Evolutionary conservation across 1,140 invertebrate species (phyloP), one percentile per base, ranked within the genome.

Genomic region (Platorchestia sp.): DNA sequence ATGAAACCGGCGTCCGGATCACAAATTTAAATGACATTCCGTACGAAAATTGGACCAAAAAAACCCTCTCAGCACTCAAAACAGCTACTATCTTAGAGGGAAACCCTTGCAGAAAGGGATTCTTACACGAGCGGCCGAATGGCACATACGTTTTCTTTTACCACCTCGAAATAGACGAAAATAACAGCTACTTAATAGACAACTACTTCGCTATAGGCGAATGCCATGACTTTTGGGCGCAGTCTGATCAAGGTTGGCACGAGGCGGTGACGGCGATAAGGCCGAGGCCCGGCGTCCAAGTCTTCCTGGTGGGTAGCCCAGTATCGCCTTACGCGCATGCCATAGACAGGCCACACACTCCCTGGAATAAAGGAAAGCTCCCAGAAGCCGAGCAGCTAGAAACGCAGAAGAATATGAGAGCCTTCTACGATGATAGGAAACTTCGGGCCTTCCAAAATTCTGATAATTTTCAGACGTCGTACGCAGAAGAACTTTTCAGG

Each of bases 101-200:
- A n/a, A 89, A 95, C 41, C 95, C 51, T 36, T 95, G 95, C 95
- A 47, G 10, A 43, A 53, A n/a, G 43, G 86, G 86, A 19, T 95
- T 86, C 59, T 89, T 95, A 0, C 44, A 59, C 27, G 86, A 86
- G 7, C 86, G 42, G 40, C 53, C 42, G 43, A 45, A 86, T 95
- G 95, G 41, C 19, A 86, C 95, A 5, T 95, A 95, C 95, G 53
- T 95, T 16, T 86, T 45, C 36, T 95, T 86, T 45, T 95, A 95
- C 59, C 16, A 95, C 44, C 45, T 86, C 10, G 51, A 45, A 86
- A 19, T n/a, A 10, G 45, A 86, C 43, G 40, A 95, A 86, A 86
- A 95, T 43, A 42, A 45, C 91, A 47, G 0, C 1, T 93, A 93
- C 45, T 14, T 7, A 0, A 47, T 86, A 43, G 86, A 86, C 40